Evolutionary conservation across 2,113 vertebrate species (phyloP).

Genomic region (Montifringilla adamsi): DNA sequence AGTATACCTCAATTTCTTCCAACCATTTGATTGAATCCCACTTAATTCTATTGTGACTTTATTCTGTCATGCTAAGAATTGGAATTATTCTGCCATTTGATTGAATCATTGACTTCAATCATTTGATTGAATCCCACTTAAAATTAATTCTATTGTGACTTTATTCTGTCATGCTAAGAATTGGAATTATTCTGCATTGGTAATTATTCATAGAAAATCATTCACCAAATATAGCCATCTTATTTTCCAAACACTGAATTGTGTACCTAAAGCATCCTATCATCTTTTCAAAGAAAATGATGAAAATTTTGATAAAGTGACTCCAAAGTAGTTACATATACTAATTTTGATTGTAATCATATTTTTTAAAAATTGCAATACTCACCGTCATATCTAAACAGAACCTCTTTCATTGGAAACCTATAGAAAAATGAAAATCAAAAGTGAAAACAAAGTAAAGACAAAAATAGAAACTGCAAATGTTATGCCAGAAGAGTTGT

Average conservation of each 20-base stretch:
- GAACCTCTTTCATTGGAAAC: slow-evolving; percentile 8
- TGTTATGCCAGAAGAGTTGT: background rate
- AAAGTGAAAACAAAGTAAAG: background rate
- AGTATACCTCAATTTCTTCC: background rate
- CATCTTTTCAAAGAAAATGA: background rate
- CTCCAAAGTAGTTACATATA: background rate
- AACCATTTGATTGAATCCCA: background rate
- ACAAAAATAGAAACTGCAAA: background rate
- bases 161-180: background rate
- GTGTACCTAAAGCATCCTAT: background rate
- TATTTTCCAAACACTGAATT: background rate
- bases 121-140: background rate
- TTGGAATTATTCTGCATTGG: background rate
- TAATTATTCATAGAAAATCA: background rate
- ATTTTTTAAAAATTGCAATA: background rate
- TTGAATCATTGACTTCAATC: background rate
- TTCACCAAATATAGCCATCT: background rate
- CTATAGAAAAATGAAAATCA: background rate
- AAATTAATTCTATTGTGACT: background rate
- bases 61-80: background rate
- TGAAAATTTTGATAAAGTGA: background rate
- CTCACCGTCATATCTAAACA: slow-evolving; percentile 21
- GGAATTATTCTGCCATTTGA: background rate
- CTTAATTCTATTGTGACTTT: background rate
- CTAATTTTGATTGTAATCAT: background rate